These are phyloP conservation scores for Holothuria glaberrima DNA, from an alignment of 35 echinoderm and acorn worm species.

Conservation along the genomic window DNA sequence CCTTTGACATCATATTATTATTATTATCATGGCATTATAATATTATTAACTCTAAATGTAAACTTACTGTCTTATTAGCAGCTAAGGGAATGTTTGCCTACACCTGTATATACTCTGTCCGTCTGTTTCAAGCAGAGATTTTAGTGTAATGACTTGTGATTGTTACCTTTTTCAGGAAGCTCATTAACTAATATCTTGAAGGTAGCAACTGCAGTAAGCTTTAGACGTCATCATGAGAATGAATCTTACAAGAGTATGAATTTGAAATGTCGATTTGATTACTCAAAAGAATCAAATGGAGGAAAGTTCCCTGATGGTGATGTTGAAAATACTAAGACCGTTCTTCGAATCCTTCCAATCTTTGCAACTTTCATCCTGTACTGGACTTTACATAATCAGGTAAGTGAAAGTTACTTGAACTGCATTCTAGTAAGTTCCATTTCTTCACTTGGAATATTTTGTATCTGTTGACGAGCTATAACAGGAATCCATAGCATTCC, in stretches of 20 bases:
- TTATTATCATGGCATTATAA: too few species aligned
- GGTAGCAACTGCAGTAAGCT: not conserved
- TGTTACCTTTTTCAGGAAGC: conserved; percentile 63
- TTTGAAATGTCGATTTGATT: conserved; percentile 62
- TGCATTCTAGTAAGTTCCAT: too few species aligned
- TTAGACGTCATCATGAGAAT: not conserved
- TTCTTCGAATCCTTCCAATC: conserved; percentile 80
- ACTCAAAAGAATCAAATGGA: conserved; percentile 66
- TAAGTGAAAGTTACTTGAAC: not conserved
- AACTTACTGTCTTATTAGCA: too few species aligned
- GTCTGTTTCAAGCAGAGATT: not conserved
- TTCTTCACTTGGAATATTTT: too few species aligned
- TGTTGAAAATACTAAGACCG: conserved; percentile 75
- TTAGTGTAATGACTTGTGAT: not conserved
- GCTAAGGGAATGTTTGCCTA: too few species aligned
- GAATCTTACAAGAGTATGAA: not conserved
- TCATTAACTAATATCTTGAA: conserved; percentile 67
- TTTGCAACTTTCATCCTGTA: conserved; percentile 78
- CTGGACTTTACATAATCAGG: conserved; percentile 90
- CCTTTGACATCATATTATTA: too few species aligned
- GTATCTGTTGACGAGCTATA: too few species aligned
- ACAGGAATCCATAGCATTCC: too few species aligned
- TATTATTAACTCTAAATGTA: too few species aligned
- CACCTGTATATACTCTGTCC: too few species aligned
- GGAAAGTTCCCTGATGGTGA: conserved; percentile 61